Base-by-base conservation (phyloP, 35 echinoderm and acorn worm genomes). In the Apostichopus californicus region DNA sequence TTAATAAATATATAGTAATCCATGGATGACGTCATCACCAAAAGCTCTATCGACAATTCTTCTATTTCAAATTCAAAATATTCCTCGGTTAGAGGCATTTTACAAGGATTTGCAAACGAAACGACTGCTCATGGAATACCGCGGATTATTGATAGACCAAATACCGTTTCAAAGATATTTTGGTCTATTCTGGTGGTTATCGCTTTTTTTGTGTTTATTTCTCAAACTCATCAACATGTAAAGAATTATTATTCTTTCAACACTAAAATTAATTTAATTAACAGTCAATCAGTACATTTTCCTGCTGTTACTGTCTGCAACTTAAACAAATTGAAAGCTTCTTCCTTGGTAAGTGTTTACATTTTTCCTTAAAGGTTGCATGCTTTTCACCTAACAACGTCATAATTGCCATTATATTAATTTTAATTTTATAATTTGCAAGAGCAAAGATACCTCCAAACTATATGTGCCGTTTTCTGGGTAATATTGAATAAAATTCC, bases 251-350 rank as follows among this genome's bases (percentile, higher is more conserved):
- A 86, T 73, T 91, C 97, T 20, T 92, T 81, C 22, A 94, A 92
- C 21, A 96, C 97, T 5, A 96, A 94, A 78, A 78, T 94, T 15
- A 88, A 94, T 34, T 71, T 98, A 10, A 60, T 96, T 9, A 92
- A 91, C 55, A 92, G 90, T 24, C 92, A 83, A 11, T 63, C 75
- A 1, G 81, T 93, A 3, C 57, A 8, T 1, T 98, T 95, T 73
- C 97, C 97, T 0, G 95, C 97, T 5, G 92, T 98, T 5, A 98
- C 97, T 0, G 77, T 98, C 7, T 98, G 97, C 61, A 98, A 98
- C 56, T 91, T 96, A 90, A 98, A 98, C 83, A 93, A 93, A 6
- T 57, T 98, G 88, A 90, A 84, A 20, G 77, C 90, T 5, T 96
- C 97, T 26, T n/a, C 73, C 23, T 14, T 96, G 61, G 79, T 92